These are phyloP conservation scores for Brassicogethes aeneus DNA, from an alignment of 2,888 invertebrate species.

Conservation along the genomic window DNA sequence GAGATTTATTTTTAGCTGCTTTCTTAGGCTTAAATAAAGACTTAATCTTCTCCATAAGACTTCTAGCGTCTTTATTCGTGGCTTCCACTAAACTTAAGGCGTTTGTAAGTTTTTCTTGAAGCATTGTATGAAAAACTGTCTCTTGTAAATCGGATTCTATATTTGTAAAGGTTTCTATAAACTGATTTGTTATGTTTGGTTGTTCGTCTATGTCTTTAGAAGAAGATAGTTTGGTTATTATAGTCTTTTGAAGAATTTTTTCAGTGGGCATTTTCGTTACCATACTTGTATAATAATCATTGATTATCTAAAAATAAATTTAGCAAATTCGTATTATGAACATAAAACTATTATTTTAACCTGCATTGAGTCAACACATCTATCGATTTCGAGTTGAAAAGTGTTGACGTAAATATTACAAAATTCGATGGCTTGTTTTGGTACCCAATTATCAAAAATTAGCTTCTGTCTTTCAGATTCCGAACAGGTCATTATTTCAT, in stretches of 20 bases:
- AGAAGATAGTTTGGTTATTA: slow-evolving; percentile 8
- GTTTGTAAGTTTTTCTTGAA: neutral
- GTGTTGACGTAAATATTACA: slow-evolving; percentile 48
- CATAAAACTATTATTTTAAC: too few relatives aligned
- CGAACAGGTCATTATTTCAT: slow-evolving; percentile 45
- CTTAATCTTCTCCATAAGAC: neutral
- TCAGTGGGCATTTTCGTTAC: slow-evolving; percentile 41
- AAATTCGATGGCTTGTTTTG: slow-evolving; percentile 46
- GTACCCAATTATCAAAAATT: slow-evolving; percentile 50
- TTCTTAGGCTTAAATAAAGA: neutral
- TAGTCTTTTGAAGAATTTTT: slow-evolving; percentile 41
- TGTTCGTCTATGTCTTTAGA: slow-evolving; percentile 22
- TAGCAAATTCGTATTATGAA: too few relatives aligned
- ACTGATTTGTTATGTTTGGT: too few relatives aligned
- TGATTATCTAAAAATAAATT: too few relatives aligned
- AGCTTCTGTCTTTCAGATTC: slow-evolving; percentile 46
- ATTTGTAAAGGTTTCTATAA: slow-evolving; percentile 20
- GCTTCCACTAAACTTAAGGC: neutral
- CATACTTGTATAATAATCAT: slow-evolving; percentile 41
- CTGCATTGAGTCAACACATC: slow-evolving; percentile 41
- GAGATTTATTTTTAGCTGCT: neutral
- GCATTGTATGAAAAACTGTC: neutral
- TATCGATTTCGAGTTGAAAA: slow-evolving; percentile 54
- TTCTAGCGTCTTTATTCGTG: neutral
- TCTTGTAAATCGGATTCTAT: neutral